These are phyloP conservation scores for Chloropsis hardwickii DNA, from an alignment of 2,113 vertebrate genomes.

Conservation along the genomic window DNA sequence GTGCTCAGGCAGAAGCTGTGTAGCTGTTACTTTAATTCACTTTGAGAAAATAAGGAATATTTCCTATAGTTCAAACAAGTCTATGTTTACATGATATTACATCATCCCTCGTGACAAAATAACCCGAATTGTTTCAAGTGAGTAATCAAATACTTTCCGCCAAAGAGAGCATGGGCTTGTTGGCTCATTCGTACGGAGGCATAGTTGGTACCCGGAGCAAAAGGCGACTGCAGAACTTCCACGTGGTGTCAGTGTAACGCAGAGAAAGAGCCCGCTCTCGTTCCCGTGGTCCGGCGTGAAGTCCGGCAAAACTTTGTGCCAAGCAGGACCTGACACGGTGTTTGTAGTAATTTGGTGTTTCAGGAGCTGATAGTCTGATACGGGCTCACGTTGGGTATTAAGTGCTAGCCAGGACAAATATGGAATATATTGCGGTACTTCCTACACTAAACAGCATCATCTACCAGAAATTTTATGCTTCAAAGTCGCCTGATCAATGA, in stretches of 20 bases:
- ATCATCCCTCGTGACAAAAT: not conserved
- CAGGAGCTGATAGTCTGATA: not conserved
- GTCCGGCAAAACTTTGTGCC: accelerated
- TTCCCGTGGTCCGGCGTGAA: accelerated
- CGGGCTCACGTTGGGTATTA: no score
- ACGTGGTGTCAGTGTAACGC: not conserved
- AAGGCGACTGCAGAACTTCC: not conserved
- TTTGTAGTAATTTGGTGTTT: not conserved
- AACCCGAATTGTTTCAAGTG: not conserved
- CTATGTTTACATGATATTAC: not conserved
- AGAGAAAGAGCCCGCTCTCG: accelerated
- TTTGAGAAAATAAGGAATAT: not conserved
- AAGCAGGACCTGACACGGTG: accelerated
- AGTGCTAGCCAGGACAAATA: not conserved
- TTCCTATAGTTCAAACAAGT: not conserved
- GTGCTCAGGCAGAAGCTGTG: not conserved
- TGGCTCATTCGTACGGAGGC: accelerated
- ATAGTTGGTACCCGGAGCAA: accelerated
- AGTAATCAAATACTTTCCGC: not conserved
- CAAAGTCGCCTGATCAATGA: not conserved
- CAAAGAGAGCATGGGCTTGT: accelerated
- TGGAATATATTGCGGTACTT: no score
- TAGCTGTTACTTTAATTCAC: not conserved
- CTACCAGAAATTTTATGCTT: not conserved
- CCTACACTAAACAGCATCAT: not conserved